A percentile compares a stretch with the other conserved stretches of the same genome.
Evolutionary conservation across 2,888 invertebrate species (phyloP).

Genomic region (Zonitis immaculata): DNA sequence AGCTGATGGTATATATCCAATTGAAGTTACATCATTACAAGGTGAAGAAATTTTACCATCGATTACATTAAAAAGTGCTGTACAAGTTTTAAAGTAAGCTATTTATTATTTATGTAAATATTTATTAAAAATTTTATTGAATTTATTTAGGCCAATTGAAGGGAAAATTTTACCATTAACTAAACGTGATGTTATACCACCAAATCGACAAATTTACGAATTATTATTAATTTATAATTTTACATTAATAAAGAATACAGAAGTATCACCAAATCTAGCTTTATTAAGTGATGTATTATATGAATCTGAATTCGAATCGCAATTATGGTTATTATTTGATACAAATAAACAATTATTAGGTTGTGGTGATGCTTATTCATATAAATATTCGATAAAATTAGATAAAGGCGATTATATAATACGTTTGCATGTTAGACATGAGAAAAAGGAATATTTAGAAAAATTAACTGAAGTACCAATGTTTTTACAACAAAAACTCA

Average conservation of each 20-base stretch:
- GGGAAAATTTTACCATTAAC: conserved; percentile 75
- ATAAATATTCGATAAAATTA: conserved; percentile 79
- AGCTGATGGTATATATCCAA: conserved; percentile 67
- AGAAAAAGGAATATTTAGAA: conserved; percentile 78
- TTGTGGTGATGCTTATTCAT: conserved; percentile 86
- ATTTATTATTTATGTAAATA: too few species aligned
- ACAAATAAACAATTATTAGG: conserved; percentile 79
- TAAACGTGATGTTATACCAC: conserved; percentile 79
- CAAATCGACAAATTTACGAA: conserved; percentile 86
- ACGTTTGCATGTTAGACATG: conserved; percentile 84
- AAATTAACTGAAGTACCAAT: conserved; percentile 76
- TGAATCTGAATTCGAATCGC: conserved; percentile 93
- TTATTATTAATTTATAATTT: conserved; percentile 83
- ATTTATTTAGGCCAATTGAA: conserved; percentile 66
- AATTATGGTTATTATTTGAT: conserved; percentile 96
- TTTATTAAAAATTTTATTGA: neutral
- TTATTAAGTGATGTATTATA: conserved; percentile 84
- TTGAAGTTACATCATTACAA: conserved; percentile 67
- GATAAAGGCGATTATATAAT: conserved; percentile 94
- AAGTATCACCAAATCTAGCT: conserved; percentile 75
- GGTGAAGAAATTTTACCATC: conserved; percentile 76
- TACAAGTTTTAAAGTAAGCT: conserved; percentile 66
- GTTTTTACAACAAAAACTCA: conserved; percentile 70
- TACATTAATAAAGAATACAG: conserved; percentile 74
- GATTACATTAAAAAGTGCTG: conserved; percentile 69